Percentiles rank a stretch among this genome's conserved stretches.
phyloP scores from a whole-genome alignment of 2,797 vertebrate species.

The Crocidura indochinensis region DNA sequence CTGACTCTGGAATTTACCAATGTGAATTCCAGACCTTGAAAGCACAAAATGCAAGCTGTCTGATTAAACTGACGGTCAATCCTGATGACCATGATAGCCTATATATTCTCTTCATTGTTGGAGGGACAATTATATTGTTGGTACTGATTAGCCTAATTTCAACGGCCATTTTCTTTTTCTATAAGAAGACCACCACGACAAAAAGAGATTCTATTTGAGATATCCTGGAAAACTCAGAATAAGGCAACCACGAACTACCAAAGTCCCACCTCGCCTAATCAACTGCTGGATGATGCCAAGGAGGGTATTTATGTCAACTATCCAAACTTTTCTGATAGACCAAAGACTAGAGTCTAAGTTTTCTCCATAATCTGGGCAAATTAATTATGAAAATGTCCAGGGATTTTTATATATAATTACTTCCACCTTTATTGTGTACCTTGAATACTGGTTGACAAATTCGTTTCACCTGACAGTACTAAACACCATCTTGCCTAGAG shows the following conservation, averaged over 20 bases:
- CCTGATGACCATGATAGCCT: conserved; percentile 85
- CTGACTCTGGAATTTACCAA: conserved; percentile 90
- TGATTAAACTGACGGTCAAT: conserved; percentile 86
- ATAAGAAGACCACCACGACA: too few species aligned
- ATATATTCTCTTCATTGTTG: too few species aligned
- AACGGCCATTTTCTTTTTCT: too few species aligned
- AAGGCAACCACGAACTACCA: conserved; percentile 69
- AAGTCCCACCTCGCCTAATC: conserved; percentile 40
- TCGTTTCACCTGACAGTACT: conserved; percentile 46
- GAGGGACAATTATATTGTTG: too few species aligned
- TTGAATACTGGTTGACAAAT: background rate
- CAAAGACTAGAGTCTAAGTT: conserved; percentile 61
- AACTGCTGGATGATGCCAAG: background rate
- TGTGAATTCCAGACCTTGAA: conserved; percentile 85
- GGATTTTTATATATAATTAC: background rate
- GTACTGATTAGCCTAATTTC: too few species aligned
- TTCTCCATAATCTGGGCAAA: conserved; percentile 12
- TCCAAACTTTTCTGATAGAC: conserved; percentile 57
- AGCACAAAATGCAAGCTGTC: conserved; percentile 86
- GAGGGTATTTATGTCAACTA: conserved; percentile 85
- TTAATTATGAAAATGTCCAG: background rate
- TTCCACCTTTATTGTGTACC: background rate
- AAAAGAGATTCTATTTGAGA: too few species aligned
- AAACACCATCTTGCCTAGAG: conserved; percentile 1
- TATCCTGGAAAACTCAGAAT: too few species aligned